Evolutionary conservation across 2,113 vertebrate genomes (phyloP), one percentile per base, ranked within the genome.

Genomic region (Empidonax alnorum): DNA sequence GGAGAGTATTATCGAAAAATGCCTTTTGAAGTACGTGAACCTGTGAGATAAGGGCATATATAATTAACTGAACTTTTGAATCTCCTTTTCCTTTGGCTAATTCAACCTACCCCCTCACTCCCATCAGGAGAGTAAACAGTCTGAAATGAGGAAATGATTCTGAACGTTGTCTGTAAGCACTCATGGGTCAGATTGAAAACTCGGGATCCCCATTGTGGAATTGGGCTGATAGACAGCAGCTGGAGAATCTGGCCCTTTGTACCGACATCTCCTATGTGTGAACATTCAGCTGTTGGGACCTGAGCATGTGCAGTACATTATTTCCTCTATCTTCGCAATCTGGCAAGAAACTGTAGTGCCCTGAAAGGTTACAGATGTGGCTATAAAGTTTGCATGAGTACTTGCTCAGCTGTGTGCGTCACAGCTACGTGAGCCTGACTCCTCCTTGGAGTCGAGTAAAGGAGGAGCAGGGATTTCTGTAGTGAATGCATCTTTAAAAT

Each of bases 361-460:
- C 89, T 83, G 87, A 87, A 89, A 93, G 79, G 58, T 95, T 95
- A 55, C 74, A 95, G 77, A 72, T 91, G 91, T 58, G 74, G 20
- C 85, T 50, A 5, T 86, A 31, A 91, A 88, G 63, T 76, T 62
- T 73, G 75, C 2, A 8, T 62, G 79, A 78, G 11, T 53, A 42
- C 46, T 92, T 3, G 5, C 69, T 75, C 56, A 58, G 81, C 63
- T 69, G 50, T 3, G 0, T 66, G 91, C 2, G 6, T 79, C 63
- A 78, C 44, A 61, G 58, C 62, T 81, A 42, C 6, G 2, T 39
- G 27, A 80, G 76, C 42, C 89, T 30, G 42, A 53, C 80, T 74
- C 42, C 55, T 49, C 79, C 86, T 86, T 42, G 52, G 52, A 84
- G 52, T 52, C 30, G 30, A 3, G 7, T 31, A n/a, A 75, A 72